Evolutionary conservation across 2,797 vertebrate genomes (phyloP).

Genomic region (Chelidonichthys spinosus): DNA sequence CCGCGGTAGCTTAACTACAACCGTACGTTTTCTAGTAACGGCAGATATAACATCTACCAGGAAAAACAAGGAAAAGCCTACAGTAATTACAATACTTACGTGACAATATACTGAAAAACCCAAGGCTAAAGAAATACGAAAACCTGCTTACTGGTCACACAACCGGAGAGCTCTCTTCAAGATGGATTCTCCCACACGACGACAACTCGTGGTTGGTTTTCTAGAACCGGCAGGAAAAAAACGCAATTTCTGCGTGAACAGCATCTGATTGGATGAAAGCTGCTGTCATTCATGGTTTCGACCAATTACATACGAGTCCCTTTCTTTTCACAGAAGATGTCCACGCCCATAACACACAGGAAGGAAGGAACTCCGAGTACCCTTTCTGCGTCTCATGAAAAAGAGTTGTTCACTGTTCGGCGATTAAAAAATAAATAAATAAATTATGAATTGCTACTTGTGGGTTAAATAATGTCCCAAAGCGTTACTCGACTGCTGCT

Average conservation of each 20-base stretch:
- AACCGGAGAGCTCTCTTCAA: conserved; percentile 84
- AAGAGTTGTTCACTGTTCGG: not conserved
- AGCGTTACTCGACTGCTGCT: not conserved
- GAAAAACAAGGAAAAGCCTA: fast-evolving
- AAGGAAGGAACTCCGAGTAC: conserved; percentile 66
- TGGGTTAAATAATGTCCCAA: not conserved
- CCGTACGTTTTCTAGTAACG: not conserved
- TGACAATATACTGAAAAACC: conserved; percentile 13
- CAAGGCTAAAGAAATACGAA: conserved; percentile 38
- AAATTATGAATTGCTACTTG: not conserved
- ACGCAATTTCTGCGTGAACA: conserved; percentile 70
- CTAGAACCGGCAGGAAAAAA: conserved; percentile 86
- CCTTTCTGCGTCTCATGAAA: conserved; percentile 28
- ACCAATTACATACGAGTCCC: conserved; percentile 58
- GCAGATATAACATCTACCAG: not conserved
- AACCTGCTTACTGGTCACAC: conserved; percentile 78
- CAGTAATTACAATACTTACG: conserved; percentile 36
- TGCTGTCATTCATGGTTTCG: conserved; percentile 56
- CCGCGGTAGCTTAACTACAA: conserved; percentile 28
- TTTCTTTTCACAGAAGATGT: conserved; percentile 42
- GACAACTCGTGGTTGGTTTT: conserved; percentile 94
- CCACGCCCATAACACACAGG: conserved; percentile 66
- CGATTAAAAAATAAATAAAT: not conserved
- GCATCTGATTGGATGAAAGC: conserved; percentile 44
- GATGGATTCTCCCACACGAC: conserved; percentile 89